Evolutionary conservation across 2,797 vertebrate genomes (phyloP), one percentile per base, ranked within the genome.

Genomic region (Lutjanus argentimaculatus): DNA sequence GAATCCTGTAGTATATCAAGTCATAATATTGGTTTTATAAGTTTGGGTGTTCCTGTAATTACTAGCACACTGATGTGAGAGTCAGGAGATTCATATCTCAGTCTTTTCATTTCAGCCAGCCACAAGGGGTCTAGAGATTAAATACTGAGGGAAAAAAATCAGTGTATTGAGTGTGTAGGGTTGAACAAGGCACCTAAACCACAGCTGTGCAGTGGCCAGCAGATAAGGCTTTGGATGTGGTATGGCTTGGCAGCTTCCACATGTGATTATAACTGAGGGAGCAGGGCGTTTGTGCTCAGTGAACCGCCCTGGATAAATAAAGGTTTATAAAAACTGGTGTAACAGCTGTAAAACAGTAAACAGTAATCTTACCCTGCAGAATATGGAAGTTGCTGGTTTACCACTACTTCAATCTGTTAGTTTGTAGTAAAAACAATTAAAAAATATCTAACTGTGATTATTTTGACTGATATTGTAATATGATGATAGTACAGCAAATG

Each of bases 281-380:
- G 40, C 9, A 69, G 11, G n/a, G 7, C 4, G 30, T 53, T 30
- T 58, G 51, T 45, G 16, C 9, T 49, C 8, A 52, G 12, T 13
- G 48, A 64, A 65, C 64, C 55, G 8, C 75, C 56, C 36, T 69
- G 49, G 52, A 77, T 65, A 78, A 84, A 87, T 76, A 79, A 83
- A 71, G 55, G n/a, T 45, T 70, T 67, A n/a, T 52, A 40, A 57
- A 79, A 75, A 63, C 16, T 36, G 67, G 8, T 14, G 30, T 36
- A 78, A 0, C 7, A 17, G 57, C 36, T 81, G 57, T 25, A 25
- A 25, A 25, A 25, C 25, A 25, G 25, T 25, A 25, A 25, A 25
- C 25, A 25, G 25, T 25, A 25, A 25, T 25, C 25, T 25, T 25
- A 25, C 25, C 25, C 25, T 25, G 25, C 25, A 25, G 25, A 25